These are phyloP conservation scores for Drosophila stalkeri DNA, from an alignment of 2,888 invertebrate genomes.

Conservation along the genomic window DNA sequence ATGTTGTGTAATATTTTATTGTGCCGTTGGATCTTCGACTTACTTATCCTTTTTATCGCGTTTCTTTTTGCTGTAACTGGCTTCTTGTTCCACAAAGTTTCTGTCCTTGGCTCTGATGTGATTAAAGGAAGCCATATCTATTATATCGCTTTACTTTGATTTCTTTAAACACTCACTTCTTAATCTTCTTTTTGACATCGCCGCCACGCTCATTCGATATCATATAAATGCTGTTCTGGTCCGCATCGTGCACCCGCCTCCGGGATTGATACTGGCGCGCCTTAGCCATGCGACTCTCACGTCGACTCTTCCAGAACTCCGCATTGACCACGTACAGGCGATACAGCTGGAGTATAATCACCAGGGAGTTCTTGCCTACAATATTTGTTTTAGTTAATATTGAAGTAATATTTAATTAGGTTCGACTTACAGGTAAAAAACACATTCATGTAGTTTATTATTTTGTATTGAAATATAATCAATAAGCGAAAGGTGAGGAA, in stretches of 20 bases:
- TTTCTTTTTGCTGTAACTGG: slow-evolving; percentile 75
- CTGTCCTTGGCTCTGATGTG: slow-evolving; percentile 75
- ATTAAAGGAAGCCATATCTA: neutral
- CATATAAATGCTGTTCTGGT: slow-evolving; percentile 86
- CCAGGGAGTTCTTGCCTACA: slow-evolving; percentile 90
- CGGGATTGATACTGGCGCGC: slow-evolving; percentile 76
- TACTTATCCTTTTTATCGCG: slow-evolving; percentile 81
- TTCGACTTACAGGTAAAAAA: slow-evolving; percentile 95
- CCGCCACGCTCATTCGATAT: slow-evolving; percentile 85
- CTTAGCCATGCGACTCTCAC: slow-evolving; percentile 79
- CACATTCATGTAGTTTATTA: slow-evolving; percentile 97
- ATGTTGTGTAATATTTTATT: no score
- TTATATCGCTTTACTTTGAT: neutral
- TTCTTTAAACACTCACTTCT: slow-evolving; percentile 64
- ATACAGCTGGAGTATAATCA: slow-evolving; percentile 94
- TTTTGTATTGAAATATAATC: slow-evolving; percentile 94
- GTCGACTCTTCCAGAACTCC: slow-evolving; percentile 87
- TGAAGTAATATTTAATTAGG: accelerated
- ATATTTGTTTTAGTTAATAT: neutral
- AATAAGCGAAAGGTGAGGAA: slow-evolving; percentile 94
- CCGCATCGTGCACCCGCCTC: slow-evolving; percentile 80
- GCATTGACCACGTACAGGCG: slow-evolving; percentile 92
- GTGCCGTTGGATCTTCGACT: neutral
- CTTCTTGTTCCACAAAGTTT: slow-evolving; percentile 81
- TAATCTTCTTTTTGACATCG: slow-evolving; percentile 80